phyloP scores from a whole-genome alignment of 2,113 vertebrate genomes.

The Oncorhynchus kisutch region DNA sequence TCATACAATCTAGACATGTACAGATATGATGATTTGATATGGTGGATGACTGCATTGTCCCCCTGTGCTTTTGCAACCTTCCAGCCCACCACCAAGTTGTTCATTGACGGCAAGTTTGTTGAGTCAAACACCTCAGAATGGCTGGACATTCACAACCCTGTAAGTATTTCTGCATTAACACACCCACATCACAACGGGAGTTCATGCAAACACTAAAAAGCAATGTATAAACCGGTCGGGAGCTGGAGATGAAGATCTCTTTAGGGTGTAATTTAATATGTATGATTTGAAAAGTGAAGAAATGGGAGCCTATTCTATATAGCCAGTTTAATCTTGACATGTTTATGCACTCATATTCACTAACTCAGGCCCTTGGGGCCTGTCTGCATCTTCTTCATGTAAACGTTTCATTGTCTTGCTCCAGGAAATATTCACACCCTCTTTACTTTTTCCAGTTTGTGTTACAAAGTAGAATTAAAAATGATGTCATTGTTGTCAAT shows the following conservation, averaged over 20 bases:
- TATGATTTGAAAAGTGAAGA: background rate
- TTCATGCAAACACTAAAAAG: background rate
- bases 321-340: background rate
- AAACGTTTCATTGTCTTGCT: background rate
- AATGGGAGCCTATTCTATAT: background rate
- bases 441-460: too few species aligned
- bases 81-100: conserved; percentile 93
- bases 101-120: conserved; percentile 96
- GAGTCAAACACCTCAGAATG: conserved; percentile 93
- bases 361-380: too few species aligned
- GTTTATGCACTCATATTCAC: background rate
- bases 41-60: background rate
- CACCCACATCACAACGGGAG: background rate
- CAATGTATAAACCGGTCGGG: too few species aligned
- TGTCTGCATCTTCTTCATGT: background rate
- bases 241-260: background rate
- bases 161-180: conserved; percentile 72
- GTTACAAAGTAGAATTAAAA: too few species aligned
- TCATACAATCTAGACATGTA: background rate
- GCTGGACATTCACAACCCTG: conserved; percentile 94
- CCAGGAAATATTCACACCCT: background rate
- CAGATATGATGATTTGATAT: background rate
- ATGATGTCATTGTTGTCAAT: too few species aligned
- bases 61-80: conserved; percentile 36
- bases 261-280: background rate